Percentiles rank a stretch among this genome's conserved stretches.
These are phyloP conservation scores for Zaprionus tsacasi DNA, from an alignment of 1,140 invertebrate species.

Conservation along the genomic window DNA sequence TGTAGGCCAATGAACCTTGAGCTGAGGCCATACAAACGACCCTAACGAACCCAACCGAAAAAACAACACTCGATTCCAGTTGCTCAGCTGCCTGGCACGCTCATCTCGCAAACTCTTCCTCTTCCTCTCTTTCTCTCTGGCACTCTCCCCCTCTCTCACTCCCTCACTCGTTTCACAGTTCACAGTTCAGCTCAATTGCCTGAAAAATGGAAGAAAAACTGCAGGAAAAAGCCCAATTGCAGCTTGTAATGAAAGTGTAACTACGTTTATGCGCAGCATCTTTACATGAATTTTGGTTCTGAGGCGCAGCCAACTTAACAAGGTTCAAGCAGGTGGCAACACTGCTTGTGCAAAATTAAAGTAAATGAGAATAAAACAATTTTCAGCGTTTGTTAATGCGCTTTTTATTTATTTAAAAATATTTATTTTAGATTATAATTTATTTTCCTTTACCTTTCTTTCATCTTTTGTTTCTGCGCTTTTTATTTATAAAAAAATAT, in stretches of 20 bases:
- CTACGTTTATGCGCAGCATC: too few species aligned
- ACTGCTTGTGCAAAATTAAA: too few species aligned
- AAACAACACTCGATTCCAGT: background rate
- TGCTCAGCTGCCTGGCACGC: background rate
- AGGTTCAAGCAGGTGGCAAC: too few species aligned
- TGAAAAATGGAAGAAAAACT: background rate
- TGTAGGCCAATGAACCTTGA: constrained; percentile 69
- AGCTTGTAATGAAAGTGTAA: constrained; percentile 26
- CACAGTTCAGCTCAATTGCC: constrained; percentile 66
- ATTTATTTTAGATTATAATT: too few species aligned
- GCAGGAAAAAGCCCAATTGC: constrained; percentile 2
- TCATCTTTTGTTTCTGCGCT: too few species aligned
- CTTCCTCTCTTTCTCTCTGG: background rate
- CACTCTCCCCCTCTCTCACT: background rate
- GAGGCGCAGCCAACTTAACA: background rate
- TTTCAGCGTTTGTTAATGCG: too few species aligned
- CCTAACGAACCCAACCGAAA: constrained; percentile 21
- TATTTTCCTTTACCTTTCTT: too few species aligned
- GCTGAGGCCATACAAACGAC: constrained; percentile 9
- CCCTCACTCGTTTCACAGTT: constrained; percentile 43
- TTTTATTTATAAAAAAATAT: too few species aligned
- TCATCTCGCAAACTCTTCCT: background rate
- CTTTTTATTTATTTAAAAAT: too few species aligned
- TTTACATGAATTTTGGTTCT: background rate
- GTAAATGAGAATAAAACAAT: too few species aligned